Evolutionary conservation across 2,888 invertebrate genomes (phyloP), one percentile per base, ranked within the genome.

Genomic region (Limenitis arthemis): DNA sequence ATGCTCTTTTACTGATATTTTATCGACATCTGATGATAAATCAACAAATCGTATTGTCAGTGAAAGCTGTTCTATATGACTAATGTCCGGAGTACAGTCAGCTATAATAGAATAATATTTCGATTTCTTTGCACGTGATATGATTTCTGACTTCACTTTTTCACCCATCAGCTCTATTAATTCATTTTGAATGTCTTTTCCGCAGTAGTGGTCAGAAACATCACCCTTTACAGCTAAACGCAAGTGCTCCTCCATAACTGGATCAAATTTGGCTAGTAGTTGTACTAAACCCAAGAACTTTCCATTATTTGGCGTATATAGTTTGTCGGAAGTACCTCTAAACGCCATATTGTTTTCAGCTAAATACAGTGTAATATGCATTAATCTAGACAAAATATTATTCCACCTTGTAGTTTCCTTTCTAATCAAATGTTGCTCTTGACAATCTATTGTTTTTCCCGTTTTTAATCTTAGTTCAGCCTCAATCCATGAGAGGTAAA

Each of bases 241-340:
- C 53, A 67, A 58, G 58, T 69, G 65, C 57, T 69, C 65, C 56
- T 66, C 48, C 66, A 68, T 67, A 47, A 69, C 59, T 49, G 60
- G 63, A 65, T 69, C 67, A 64, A 68, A 69, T 61, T 67, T 69
- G 47, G 62, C 67, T 55, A 70, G 53, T 59, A 70, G 49, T 67
- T 71, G 64, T 55, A 68, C 63, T 54, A 68, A 60, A 46, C 64
- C 65, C 48, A 69, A 63, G 46, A 67, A 70, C 57, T n/a, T 69
- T 69, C 54, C 64, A 68, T 39, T 39, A 39, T 39, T 60, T 55
- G 63, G 62, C 47, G 63, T 65, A 56, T 65, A 65, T 54, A 68
- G 52, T 64, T 64, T 65, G 51, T 66, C 65, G 11, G 64, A 65
- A 52, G 55, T 61, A 44, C 66, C 49, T 49, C 43, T 64, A 44